Evolutionary conservation across 2,888 invertebrate species (phyloP).

Genomic region (Xylophagus ater): DNA sequence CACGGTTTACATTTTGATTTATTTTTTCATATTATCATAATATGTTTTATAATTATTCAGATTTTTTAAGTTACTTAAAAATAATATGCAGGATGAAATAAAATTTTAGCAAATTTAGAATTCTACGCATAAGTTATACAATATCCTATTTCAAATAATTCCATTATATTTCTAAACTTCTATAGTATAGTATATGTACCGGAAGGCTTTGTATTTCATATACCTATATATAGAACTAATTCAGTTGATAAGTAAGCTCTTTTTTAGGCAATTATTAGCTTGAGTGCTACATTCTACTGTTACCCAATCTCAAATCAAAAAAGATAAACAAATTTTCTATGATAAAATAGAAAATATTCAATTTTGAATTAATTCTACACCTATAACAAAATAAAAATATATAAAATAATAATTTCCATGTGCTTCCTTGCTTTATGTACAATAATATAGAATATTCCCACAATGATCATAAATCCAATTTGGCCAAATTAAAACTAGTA

Average conservation of each 20-base stretch:
- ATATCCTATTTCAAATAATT: not conserved
- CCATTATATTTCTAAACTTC: too few relatives aligned
- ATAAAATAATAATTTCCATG: not conserved
- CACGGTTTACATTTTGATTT: too few relatives aligned
- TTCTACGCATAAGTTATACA: not conserved
- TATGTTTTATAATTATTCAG: too few relatives aligned
- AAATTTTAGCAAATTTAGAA: not conserved
- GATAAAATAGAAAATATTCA: not conserved
- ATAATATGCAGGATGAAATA: not conserved
- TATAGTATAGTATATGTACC: too few relatives aligned
- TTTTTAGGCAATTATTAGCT: not conserved
- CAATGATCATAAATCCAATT: slow-evolving; percentile 6
- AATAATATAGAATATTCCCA: not conserved
- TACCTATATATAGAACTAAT: not conserved
- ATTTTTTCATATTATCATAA: too few relatives aligned
- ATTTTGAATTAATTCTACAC: not conserved
- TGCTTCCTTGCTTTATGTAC: not conserved
- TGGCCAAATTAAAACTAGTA: slow-evolving; percentile 7
- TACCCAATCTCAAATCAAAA: not conserved
- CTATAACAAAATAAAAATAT: not conserved
- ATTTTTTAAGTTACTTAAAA: not conserved
- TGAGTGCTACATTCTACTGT: too few relatives aligned
- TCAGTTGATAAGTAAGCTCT: not conserved
- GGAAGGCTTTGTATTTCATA: too few relatives aligned
- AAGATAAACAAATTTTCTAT: not conserved